phyloP scores from a whole-genome alignment of 2,113 vertebrate species.

The Oceanodroma tethys region DNA sequence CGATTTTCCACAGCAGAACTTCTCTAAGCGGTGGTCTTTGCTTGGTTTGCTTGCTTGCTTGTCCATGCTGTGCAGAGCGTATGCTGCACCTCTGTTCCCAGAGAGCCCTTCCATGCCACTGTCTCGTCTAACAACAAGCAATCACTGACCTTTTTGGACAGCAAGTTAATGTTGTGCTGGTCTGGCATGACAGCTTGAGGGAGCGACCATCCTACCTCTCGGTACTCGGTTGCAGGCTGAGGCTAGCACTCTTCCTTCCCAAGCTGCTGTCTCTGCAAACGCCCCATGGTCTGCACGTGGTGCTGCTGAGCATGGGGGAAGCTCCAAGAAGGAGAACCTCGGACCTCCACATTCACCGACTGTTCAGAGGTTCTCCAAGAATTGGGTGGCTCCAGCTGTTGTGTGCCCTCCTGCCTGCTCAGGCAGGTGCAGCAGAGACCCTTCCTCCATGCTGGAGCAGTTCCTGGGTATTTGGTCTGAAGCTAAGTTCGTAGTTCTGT shows the following conservation, averaged over 20 bases:
- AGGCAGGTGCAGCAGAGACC: background rate
- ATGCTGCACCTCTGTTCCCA: background rate
- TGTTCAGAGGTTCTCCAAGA: background rate
- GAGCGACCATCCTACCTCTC: background rate
- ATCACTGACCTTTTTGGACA: fast-evolving
- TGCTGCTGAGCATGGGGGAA: background rate
- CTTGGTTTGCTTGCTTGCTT: background rate
- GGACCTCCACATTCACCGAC: fast-evolving
- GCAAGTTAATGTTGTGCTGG: background rate
- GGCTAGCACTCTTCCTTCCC: background rate
- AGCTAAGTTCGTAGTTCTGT: background rate
- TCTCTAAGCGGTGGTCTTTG: background rate
- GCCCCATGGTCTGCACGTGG: fast-evolving
- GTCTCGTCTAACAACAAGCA: background rate
- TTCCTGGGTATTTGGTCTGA: fast-evolving
- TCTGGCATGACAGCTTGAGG: background rate
- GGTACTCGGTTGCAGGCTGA: background rate
- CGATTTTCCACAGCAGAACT: background rate
- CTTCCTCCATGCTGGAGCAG: background rate
- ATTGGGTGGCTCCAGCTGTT: background rate
- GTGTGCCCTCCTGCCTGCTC: background rate
- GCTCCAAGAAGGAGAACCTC: background rate
- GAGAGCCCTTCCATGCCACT: background rate
- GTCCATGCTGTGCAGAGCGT: background rate
- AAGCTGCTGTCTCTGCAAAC: background rate